Base-by-base conservation (phyloP, 2,797 vertebrate genomes). In the Hydrophis major region DNA sequence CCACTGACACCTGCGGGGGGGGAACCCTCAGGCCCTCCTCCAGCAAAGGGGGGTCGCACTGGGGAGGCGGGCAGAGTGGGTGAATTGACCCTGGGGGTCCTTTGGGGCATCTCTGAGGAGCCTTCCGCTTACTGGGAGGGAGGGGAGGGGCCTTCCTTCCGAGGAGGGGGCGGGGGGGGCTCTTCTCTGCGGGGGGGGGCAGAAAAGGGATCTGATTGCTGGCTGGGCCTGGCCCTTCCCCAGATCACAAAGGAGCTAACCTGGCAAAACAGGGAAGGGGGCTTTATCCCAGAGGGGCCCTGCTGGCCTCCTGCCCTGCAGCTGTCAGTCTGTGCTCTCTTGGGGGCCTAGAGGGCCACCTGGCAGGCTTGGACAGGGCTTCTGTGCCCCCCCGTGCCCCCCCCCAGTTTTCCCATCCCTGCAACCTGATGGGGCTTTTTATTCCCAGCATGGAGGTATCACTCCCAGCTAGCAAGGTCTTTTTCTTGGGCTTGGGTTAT, bases 21-120 rank as follows among this genome's bases (percentile, higher is more conserved):
- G 0, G 0, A 5, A 6, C 2, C 28, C n/a, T 69, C n/a, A 2
- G n/a, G 66, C 14, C 11, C 0, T 1, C 28, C 28, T 2, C 66
- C 32, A 22, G 37, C 32, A 10, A 14, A 4, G 63, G 63, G n/a
- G 2, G 27, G 50, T 42, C 4, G 10, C 18, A 1, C 20, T 4
- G 18, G 10, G 37, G 74, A 22, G 78, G 78, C 0, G 22, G 16
- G 20, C 6, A 83, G 66, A n/a, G 20, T 55, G 25, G 27, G 47
- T 28, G 42, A 18, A 56, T 56, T 56, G 56, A 3, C 56, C 56
- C 56, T 57, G 57, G 11, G 11, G 11, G 2, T 20, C 18, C 4
- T 57, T 20, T 59, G 59, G 59, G 59, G 8, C 22, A 10, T 60
- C 22, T 6, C 59, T 11, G 50, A 53, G 60, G 60, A 11, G 60